Percentiles rank a stretch among this genome's conserved stretches.
Evolutionary conservation across 2,113 vertebrate species (phyloP).

Genomic region (Hippocampus abdominalis): DNA sequence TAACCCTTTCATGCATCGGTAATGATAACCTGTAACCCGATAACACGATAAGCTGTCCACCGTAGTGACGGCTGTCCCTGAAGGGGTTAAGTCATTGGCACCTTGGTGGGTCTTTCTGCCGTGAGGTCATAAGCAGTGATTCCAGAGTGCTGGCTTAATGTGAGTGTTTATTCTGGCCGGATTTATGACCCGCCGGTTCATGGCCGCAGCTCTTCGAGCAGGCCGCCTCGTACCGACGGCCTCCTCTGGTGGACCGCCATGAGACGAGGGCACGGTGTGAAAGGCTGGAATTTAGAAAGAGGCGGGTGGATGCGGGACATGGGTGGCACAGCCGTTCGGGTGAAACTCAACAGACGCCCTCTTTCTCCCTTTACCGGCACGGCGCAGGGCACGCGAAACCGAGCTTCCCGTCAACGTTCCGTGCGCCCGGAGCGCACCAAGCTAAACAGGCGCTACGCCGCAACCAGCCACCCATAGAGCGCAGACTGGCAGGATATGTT

Average conservation of each 20-base stretch:
- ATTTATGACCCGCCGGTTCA: slow-evolving; percentile 11
- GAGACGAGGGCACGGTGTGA: slow-evolving; percentile 42
- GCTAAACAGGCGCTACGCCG: slow-evolving; percentile 32
- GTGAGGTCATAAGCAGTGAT: neutral
- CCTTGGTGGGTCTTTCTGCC: neutral
- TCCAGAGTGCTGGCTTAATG: neutral
- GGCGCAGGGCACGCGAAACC: slow-evolving; percentile 34
- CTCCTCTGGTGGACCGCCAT: slow-evolving; percentile 32
- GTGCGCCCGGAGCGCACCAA: slow-evolving; percentile 40
- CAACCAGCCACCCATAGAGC: slow-evolving; percentile 23
- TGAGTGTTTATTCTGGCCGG: slow-evolving; percentile 7
- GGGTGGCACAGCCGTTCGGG: slow-evolving; percentile 27
- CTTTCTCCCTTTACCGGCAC: slow-evolving; percentile 72
- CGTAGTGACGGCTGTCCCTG: no score
- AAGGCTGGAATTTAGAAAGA: slow-evolving; percentile 62
- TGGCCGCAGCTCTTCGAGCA: slow-evolving; percentile 28
- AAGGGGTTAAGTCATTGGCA: neutral
- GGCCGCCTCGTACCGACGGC: slow-evolving; percentile 20
- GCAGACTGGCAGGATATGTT: neutral
- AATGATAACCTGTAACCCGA: no score
- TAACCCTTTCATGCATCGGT: no score
- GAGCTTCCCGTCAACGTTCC: slow-evolving; percentile 41
- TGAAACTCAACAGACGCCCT: slow-evolving; percentile 59
- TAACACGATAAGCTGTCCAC: no score
- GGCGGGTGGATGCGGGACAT: slow-evolving; percentile 39